Conservation (phyloP, 2,797 vertebrate species). For the Pseudochirops cupreus region DNA sequence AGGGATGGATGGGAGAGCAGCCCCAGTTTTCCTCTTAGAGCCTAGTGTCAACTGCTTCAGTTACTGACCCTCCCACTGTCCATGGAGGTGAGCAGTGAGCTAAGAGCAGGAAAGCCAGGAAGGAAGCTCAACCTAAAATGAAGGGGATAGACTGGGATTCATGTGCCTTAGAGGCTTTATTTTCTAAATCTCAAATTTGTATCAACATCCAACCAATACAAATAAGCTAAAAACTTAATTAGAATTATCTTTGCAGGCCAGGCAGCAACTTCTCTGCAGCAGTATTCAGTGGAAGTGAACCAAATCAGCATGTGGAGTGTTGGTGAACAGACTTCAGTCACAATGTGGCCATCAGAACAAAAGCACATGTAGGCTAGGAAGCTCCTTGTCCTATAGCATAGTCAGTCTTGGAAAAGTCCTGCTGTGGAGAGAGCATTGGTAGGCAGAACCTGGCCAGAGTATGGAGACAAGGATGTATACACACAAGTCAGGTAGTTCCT, state of each 20-base stretch:
- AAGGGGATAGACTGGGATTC: not conserved
- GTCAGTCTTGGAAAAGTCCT: not conserved
- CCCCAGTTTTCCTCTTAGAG: not conserved
- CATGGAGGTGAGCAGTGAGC: not conserved
- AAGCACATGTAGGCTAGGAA: not conserved
- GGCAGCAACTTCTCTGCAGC: conserved; percentile 53
- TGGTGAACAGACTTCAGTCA: not conserved
- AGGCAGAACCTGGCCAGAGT: conserved; percentile 63
- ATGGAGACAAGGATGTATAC: not conserved
- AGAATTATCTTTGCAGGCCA: conserved; percentile 56
- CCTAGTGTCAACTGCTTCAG: not conserved
- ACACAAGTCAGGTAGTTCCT: not conserved
- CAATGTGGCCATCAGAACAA: not conserved
- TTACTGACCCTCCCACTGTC: not conserved
- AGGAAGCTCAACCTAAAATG: conserved; percentile 53
- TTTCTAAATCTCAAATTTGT: conserved; percentile 39
- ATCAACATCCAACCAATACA: conserved; percentile 37
- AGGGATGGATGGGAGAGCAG: conserved; percentile 37
- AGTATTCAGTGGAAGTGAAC: not conserved
- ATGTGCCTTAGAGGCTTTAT: not conserved
- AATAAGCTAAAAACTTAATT: conserved; percentile 63
- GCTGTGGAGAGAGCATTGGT: conserved; percentile 55
- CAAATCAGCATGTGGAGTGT: not conserved
- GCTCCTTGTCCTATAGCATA: conserved; percentile 19
- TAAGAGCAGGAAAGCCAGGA: conserved; percentile 3